A percentile compares a stretch with the other conserved stretches of the same genome.
Conservation (phyloP, 2,888 invertebrate genomes). For the Cerastis rubricosa region DNA sequence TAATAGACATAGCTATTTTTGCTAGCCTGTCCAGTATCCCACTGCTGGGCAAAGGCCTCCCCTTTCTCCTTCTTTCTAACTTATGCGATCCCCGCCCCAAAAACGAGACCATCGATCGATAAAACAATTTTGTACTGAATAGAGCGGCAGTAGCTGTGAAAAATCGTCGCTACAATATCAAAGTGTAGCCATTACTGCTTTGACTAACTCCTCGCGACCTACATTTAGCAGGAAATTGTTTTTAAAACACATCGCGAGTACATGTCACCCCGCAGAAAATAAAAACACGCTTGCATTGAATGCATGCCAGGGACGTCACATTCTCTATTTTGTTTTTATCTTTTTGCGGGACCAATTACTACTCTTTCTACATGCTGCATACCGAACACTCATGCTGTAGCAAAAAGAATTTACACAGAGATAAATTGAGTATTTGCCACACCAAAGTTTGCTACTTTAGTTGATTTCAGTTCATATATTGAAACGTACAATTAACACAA, state of each 20-base stretch:
- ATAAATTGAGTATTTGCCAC: neutral
- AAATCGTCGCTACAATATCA: neutral
- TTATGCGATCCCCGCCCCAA: too few relatives aligned
- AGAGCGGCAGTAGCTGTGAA: constrained; percentile 1
- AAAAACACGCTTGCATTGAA: neutral
- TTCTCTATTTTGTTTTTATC: neutral
- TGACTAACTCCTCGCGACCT: neutral
- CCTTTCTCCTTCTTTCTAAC: too few relatives aligned
- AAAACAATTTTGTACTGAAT: neutral
- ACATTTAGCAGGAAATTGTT: constrained; percentile 2
- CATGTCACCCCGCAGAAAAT: neutral
- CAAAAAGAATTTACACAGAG: too few relatives aligned
- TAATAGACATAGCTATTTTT: neutral
- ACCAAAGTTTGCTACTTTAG: neutral
- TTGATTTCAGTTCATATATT: neutral
- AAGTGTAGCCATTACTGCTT: neutral
- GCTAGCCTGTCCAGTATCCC: too few relatives aligned
- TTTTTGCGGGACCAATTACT: neutral
- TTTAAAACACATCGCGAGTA: neutral
- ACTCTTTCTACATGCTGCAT: too few relatives aligned
- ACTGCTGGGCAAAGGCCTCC: too few relatives aligned
- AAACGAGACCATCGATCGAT: too few relatives aligned
- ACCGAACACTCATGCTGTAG: too few relatives aligned
- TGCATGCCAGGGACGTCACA: neutral
- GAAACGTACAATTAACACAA: too few relatives aligned